Evolutionary conservation across 2,888 invertebrate species (phyloP).

Genomic region (Eudemis profundana): DNA sequence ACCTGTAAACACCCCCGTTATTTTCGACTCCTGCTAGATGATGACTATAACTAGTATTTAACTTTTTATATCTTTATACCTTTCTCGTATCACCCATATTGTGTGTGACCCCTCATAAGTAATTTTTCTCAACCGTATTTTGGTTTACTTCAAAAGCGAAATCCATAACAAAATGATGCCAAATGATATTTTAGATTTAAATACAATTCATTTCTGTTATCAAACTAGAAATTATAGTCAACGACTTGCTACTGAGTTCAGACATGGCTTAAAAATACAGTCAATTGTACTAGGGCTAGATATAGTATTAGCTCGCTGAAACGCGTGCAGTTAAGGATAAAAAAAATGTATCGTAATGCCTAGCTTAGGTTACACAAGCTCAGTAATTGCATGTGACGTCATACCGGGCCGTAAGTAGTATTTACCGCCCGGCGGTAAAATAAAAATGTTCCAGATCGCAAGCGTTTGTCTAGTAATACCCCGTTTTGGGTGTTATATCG

Average conservation of each 20-base stretch:
- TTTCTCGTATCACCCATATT: too few relatives aligned
- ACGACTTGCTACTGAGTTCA: background rate
- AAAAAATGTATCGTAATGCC: background rate
- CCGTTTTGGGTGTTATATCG: too few relatives aligned
- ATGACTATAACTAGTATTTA: too few relatives aligned
- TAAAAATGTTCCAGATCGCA: too few relatives aligned
- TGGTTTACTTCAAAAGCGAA: background rate
- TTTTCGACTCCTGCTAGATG: too few relatives aligned
- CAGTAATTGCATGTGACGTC: too few relatives aligned
- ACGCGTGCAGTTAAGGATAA: background rate
- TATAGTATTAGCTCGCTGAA: slow-evolving; percentile 1
- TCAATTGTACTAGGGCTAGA: slow-evolving; percentile 2
- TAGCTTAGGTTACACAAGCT: background rate
- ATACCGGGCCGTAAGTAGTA: too few relatives aligned
- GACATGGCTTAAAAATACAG: slow-evolving; percentile 14
- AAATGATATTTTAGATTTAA: slow-evolving; percentile 26
- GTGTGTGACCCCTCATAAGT: too few relatives aligned
- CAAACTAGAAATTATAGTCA: slow-evolving; percentile 20
- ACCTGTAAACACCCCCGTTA: too few relatives aligned
- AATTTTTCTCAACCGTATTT: background rate
- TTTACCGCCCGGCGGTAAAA: too few relatives aligned
- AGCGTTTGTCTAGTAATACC: too few relatives aligned
- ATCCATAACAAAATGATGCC: slow-evolving; percentile 40
- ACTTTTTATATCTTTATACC: too few relatives aligned
- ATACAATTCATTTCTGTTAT: slow-evolving; percentile 21